phyloP scores from a whole-genome alignment of 2,888 invertebrate genomes.

The Acholoe squamosa region DNA sequence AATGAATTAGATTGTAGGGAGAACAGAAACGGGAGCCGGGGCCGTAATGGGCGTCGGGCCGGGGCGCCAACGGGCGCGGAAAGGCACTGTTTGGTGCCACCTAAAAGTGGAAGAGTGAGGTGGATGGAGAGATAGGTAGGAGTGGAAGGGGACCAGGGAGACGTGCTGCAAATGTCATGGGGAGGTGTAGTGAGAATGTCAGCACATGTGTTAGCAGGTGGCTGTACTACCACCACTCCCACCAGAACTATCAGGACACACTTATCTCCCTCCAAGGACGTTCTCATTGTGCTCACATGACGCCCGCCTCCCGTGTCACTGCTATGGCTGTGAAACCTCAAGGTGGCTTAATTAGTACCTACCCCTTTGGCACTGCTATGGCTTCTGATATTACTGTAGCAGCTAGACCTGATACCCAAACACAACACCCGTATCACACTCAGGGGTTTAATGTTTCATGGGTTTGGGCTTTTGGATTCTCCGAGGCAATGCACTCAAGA shows the following conservation, averaged over 20 bases:
- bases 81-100: too few relatives aligned
- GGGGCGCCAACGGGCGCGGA: neutral
- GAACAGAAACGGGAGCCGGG: conserved; percentile 36
- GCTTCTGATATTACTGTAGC: too few relatives aligned
- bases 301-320: too few relatives aligned
- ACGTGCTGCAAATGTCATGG: conserved; percentile 22
- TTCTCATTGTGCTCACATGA: neutral
- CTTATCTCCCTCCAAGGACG: neutral
- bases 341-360: too few relatives aligned
- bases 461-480: too few relatives aligned
- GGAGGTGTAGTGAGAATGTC: neutral
- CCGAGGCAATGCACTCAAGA: too few relatives aligned
- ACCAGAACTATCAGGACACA: neutral
- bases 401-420: too few relatives aligned
- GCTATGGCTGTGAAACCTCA: too few relatives aligned
- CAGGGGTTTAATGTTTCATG: too few relatives aligned
- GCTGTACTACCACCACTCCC: neutral
- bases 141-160: neutral
- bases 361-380: too few relatives aligned
- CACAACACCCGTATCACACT: too few relatives aligned
- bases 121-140: neutral
- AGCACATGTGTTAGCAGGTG: neutral
- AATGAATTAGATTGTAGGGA: conserved; percentile 50
- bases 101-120: too few relatives aligned
- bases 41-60: conserved; percentile 21